These are phyloP conservation scores for Anseranas semipalmata DNA, from an alignment of 2,113 vertebrate genomes.

Conservation along the genomic window DNA sequence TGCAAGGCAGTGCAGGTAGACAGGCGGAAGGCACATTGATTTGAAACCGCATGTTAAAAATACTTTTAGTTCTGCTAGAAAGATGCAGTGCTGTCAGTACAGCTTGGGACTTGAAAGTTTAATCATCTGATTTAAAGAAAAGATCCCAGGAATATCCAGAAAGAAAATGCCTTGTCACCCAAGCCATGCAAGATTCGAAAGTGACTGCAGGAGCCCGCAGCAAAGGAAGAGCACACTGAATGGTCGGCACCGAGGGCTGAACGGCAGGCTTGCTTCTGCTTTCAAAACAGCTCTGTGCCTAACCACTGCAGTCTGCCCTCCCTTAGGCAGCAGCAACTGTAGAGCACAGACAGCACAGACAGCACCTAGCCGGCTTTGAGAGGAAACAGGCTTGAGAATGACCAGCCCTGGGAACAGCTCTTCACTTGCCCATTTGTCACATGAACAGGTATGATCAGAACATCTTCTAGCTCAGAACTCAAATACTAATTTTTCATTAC, in stretches of 20 bases:
- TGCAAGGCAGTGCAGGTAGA: neutral
- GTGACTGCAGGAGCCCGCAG: neutral
- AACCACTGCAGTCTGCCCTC: neutral
- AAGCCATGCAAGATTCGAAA: neutral
- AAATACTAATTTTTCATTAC: neutral
- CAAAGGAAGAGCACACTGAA: neutral
- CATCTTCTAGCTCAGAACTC: neutral
- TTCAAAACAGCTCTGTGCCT: neutral
- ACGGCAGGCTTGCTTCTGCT: neutral
- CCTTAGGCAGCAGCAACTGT: neutral
- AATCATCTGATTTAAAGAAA: neutral
- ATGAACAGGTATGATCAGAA: neutral
- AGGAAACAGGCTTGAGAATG: neutral
- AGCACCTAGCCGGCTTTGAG: neutral
- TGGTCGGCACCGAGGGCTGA: neutral
- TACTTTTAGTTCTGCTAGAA: neutral
- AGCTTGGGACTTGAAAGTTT: neutral
- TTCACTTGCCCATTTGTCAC: neutral
- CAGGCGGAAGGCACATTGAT: neutral
- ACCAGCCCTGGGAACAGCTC: neutral
- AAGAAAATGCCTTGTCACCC: neutral
- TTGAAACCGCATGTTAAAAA: neutral
- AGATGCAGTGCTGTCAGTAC: neutral
- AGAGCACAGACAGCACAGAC: neutral
- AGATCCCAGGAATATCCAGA: neutral